Conservation (phyloP, 2,797 vertebrate genomes). For the Lutra lutra region DNA sequence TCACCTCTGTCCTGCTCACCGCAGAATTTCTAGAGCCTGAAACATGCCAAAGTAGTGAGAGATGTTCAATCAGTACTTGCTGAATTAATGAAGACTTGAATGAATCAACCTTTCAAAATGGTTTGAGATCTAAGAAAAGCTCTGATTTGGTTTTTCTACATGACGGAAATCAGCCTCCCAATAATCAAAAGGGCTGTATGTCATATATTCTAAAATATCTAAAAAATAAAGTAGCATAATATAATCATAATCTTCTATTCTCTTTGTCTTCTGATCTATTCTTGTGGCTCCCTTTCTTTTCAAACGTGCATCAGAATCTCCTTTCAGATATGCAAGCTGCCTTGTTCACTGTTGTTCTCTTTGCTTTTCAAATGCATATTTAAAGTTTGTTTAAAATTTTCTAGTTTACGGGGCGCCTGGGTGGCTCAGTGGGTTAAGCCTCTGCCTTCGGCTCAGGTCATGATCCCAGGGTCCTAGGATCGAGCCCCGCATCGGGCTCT, state of each 20-base stretch:
- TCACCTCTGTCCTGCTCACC: not conserved
- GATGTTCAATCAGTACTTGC: not conserved
- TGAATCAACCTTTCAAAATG: not conserved
- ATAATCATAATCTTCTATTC: rapidly evolving
- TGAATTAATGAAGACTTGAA: not conserved
- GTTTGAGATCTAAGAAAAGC: not conserved
- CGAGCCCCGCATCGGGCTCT: too few species aligned
- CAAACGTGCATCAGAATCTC: rapidly evolving
- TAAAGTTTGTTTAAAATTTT: not conserved
- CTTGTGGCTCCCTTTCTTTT: not conserved
- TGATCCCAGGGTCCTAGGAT: not conserved
- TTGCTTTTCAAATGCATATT: not conserved
- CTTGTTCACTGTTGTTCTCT: not conserved
- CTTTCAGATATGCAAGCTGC: rapidly evolving
- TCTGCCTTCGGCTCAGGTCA: not conserved
- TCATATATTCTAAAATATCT: too few species aligned
- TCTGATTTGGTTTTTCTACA: not conserved
- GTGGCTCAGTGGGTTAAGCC: not conserved
- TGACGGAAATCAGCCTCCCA: not conserved
- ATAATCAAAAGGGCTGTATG: not conserved
- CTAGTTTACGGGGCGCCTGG: not conserved
- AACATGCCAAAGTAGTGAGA: not conserved
- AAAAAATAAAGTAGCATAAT: not conserved
- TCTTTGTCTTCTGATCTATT: not conserved
- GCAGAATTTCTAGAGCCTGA: not conserved